These are phyloP conservation scores for Polypterus bichir DNA, from an alignment of 2,113 vertebrate genomes.

Conservation along the genomic window DNA sequence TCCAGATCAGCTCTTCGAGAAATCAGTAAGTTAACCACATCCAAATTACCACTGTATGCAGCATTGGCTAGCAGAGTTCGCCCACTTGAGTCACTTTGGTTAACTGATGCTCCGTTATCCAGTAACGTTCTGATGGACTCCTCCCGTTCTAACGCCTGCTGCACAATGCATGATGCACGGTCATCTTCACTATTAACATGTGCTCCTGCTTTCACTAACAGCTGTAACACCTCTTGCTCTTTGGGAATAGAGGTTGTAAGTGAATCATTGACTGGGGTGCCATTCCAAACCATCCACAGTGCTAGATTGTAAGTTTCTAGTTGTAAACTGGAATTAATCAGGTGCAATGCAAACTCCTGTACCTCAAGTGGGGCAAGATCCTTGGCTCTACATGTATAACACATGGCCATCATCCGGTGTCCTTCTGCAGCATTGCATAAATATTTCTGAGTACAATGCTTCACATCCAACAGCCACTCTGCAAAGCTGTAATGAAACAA, in stretches of 20 bases:
- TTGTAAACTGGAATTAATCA: constrained; percentile 85
- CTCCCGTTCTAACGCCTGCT: constrained; percentile 86
- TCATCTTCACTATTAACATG: constrained; percentile 86
- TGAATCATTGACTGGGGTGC: constrained; percentile 86
- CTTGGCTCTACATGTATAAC: constrained; percentile 87
- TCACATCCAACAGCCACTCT: constrained; percentile 91
- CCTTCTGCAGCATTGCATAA: constrained; percentile 90
- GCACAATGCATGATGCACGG: constrained; percentile 75
- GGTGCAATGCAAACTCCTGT: constrained; percentile 87
- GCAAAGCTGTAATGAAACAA: constrained; percentile 98
- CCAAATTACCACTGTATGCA: constrained; percentile 84
- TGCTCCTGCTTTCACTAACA: constrained; percentile 89
- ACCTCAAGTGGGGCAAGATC: constrained; percentile 76
- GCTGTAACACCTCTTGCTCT: constrained; percentile 87
- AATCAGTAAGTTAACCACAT: constrained; percentile 83
- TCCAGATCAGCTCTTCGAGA: constrained; percentile 81
- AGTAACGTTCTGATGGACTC: constrained; percentile 86
- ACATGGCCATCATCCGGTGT: constrained; percentile 93
- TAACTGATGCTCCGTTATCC: constrained; percentile 83
- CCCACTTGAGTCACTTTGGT: constrained; percentile 80
- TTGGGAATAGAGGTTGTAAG: constrained; percentile 78
- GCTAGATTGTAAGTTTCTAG: constrained; percentile 80
- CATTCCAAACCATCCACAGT: constrained; percentile 97
- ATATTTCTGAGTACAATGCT: constrained; percentile 96
- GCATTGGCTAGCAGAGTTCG: constrained; percentile 83